Percentiles rank a stretch among this genome's conserved stretches.
Conservation (phyloP, 1,140 invertebrate genomes). For the Platorchestia sp. region DNA sequence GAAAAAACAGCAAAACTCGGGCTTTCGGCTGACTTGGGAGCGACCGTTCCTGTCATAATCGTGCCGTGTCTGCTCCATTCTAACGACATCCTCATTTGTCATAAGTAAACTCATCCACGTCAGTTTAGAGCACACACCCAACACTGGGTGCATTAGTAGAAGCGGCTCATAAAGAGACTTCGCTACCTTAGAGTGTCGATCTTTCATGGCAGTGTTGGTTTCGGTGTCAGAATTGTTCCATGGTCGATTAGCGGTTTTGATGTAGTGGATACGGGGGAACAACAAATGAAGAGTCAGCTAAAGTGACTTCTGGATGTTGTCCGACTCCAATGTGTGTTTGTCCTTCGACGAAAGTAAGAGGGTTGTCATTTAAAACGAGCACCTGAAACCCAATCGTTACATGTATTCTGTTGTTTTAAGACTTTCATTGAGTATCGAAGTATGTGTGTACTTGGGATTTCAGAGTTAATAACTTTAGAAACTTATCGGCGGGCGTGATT, state of each 20-base stretch:
- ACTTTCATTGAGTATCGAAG: too few species aligned
- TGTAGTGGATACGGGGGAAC: conserved; percentile 14
- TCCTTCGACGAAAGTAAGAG: neutral
- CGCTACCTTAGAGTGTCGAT: conserved; percentile 48
- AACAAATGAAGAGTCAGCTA: conserved; percentile 4
- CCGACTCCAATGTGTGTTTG: neutral
- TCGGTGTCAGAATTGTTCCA: conserved; percentile 52
- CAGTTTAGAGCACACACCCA: conserved; percentile 33
- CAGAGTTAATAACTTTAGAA: too few species aligned
- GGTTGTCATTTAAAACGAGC: neutral
- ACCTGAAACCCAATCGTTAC: too few species aligned
- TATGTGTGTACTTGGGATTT: too few species aligned
- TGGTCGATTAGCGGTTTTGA: conserved; percentile 36
- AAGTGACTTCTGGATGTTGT: neutral
- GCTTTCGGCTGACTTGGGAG: neutral
- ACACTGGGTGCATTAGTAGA: conserved; percentile 43
- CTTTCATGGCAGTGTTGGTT: conserved; percentile 41
- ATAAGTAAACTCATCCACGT: conserved; percentile 50
- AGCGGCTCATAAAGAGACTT: conserved; percentile 45
- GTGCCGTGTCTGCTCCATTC: neutral
- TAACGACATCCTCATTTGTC: conserved; percentile 24
- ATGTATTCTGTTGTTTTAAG: too few species aligned
- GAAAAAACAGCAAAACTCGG: neutral
- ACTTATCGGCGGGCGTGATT: too few species aligned
- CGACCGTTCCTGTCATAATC: neutral